These are phyloP conservation scores for Drosophila lacicola DNA, from an alignment of 2,888 invertebrate genomes.

Conservation along the genomic window DNA sequence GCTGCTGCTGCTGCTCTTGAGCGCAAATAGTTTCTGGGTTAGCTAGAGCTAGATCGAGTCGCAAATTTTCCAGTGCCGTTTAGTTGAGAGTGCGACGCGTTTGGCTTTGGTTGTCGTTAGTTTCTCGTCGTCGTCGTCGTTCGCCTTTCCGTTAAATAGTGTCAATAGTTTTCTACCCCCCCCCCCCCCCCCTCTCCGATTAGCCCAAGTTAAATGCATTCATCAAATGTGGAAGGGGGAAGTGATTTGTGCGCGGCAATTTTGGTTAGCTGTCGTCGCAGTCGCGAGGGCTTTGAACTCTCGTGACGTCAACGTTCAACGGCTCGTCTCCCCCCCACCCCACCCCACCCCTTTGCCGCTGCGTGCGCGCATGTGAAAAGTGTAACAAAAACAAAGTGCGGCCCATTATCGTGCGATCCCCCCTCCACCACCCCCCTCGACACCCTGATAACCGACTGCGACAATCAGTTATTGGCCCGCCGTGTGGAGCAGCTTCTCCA, in stretches of 20 bases:
- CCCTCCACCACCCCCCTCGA: neutral
- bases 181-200: neutral
- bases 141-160: neutral
- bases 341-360: neutral
- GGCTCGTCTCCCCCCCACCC: constrained; percentile 8
- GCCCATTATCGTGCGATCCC: constrained; percentile 28
- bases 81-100: constrained; percentile 61
- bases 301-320: constrained; percentile 44
- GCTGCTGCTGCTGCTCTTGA: constrained; percentile 55
- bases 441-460: constrained; percentile 44
- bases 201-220: constrained; percentile 1
- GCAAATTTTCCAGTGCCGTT: constrained; percentile 54
- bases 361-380: constrained; percentile 35
- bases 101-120: constrained; percentile 61
- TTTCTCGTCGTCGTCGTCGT: no score
- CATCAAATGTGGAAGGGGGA: constrained; percentile 46
- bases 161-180: constrained; percentile 10
- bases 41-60: constrained; percentile 63
- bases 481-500: constrained; percentile 47
- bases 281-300: constrained; percentile 62
- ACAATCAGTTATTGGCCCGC: constrained; percentile 68
- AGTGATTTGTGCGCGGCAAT: constrained; percentile 44
- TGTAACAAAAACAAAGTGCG: constrained; percentile 32
- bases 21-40: constrained; percentile 64
- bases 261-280: constrained; percentile 27